These are phyloP conservation scores for Meloe dianella DNA, from an alignment of 2,888 invertebrate genomes.

Conservation along the genomic window DNA sequence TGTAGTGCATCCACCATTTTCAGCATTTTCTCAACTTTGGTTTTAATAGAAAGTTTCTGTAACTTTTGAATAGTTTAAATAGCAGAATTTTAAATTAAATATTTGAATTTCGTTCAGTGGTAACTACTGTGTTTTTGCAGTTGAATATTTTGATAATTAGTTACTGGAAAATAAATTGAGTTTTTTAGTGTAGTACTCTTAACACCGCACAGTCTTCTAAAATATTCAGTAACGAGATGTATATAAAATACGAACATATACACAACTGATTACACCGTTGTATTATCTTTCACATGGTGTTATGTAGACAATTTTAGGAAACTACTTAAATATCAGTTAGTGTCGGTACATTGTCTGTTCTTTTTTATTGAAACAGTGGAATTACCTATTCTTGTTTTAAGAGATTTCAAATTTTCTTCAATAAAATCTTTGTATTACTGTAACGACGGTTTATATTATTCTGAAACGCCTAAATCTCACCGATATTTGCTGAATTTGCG, in stretches of 20 bases:
- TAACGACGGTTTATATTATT: constrained; percentile 27
- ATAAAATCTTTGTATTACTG: constrained; percentile 28
- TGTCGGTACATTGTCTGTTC: neutral
- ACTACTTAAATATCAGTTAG: no score
- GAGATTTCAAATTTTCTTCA: neutral
- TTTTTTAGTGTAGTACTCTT: no score
- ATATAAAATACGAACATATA: no score
- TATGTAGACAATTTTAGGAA: no score
- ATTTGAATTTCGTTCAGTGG: neutral
- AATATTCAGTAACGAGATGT: no score
- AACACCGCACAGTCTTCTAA: no score
- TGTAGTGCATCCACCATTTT: no score
- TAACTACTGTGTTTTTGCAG: neutral
- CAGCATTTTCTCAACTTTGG: no score
- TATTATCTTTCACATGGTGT: no score
- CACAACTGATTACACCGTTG: no score
- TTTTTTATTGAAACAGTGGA: neutral
- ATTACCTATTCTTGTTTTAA: neutral
- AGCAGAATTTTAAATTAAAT: neutral
- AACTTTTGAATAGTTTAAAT: neutral
- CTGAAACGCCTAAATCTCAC: constrained; percentile 27
- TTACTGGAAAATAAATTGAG: no score
- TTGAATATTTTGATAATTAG: neutral
- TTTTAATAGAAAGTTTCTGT: neutral
- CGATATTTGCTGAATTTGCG: constrained; percentile 26